Evolutionary conservation across 2,113 vertebrate species (phyloP).

Genomic region (Oreotrochilus melanogaster): DNA sequence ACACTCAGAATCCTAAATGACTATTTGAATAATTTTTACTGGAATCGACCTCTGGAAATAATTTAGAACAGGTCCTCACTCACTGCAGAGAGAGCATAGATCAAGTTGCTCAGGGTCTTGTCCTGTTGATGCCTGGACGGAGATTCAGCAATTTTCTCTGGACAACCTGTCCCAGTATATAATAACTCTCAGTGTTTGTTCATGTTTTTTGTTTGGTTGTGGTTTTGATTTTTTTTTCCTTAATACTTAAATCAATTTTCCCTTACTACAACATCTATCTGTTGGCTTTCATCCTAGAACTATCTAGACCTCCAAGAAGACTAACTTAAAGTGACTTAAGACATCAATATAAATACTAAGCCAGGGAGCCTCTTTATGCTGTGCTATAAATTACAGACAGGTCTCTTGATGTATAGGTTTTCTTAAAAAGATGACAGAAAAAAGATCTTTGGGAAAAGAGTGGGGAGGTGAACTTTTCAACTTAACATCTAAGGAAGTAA

Average conservation of each 20-base stretch:
- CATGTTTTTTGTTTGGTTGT: no score
- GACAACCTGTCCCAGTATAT: neutral
- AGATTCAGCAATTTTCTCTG: neutral
- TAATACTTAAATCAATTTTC: neutral
- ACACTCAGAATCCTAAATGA: neutral
- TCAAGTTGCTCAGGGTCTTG: neutral
- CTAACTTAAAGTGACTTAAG: neutral
- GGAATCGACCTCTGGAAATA: neutral
- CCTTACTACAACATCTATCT: neutral
- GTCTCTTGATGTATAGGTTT: neutral
- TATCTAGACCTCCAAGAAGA: neutral
- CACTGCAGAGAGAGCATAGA: neutral
- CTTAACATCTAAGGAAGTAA: neutral
- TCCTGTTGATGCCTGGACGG: neutral
- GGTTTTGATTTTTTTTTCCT: neutral
- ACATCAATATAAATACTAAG: neutral
- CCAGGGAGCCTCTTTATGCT: neutral
- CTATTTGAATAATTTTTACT: neutral
- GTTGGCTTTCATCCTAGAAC: neutral
- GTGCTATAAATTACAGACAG: neutral
- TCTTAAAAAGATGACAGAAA: neutral
- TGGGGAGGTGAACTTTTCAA: neutral
- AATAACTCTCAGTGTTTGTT: neutral
- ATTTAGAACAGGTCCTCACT: neutral
- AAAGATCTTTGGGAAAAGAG: neutral